phyloP scores from a whole-genome alignment of 2,797 vertebrate species.

The Protonibea diacanthus region DNA sequence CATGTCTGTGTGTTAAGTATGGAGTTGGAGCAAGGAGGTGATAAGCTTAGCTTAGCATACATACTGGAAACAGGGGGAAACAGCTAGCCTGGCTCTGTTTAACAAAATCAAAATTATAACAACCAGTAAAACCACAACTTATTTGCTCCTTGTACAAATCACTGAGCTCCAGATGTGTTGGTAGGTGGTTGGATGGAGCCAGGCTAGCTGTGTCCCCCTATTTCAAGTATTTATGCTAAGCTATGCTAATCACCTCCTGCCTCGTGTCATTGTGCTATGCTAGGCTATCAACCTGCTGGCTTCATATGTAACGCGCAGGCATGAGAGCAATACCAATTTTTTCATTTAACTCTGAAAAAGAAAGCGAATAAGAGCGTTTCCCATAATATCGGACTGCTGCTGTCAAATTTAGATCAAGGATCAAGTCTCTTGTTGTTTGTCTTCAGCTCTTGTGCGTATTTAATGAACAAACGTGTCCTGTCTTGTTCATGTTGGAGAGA shows the following conservation, averaged over 20 bases:
- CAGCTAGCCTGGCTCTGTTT: not conserved
- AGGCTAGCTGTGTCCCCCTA: not conserved
- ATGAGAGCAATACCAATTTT: not conserved
- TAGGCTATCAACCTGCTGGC: not conserved
- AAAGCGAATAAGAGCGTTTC: constrained; percentile 2
- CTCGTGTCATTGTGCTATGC: not conserved
- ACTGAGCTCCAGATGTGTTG: not conserved
- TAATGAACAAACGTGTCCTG: constrained; percentile 27
- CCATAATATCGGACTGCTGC: not conserved
- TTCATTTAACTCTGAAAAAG: not conserved
- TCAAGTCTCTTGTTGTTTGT: constrained; percentile 35
- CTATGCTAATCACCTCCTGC: not conserved
- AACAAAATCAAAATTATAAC: not conserved
- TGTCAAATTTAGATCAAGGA: constrained; percentile 24
- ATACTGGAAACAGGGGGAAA: not conserved
- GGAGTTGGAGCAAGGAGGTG: not conserved
- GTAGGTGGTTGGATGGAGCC: not conserved
- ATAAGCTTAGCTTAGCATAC: constrained; percentile 40
- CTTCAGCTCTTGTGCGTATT: constrained; percentile 7
- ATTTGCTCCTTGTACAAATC: not conserved
- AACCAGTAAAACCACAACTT: not conserved
- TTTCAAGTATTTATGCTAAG: constrained; percentile 5
- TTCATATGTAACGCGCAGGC: not conserved
- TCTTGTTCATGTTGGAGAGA: constrained; percentile 30
- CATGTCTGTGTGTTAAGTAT: not conserved